Percentiles rank a stretch among this genome's conserved stretches.
phyloP scores from a whole-genome alignment of 2,888 invertebrate genomes.

The Trissonchulus sp. region DNA sequence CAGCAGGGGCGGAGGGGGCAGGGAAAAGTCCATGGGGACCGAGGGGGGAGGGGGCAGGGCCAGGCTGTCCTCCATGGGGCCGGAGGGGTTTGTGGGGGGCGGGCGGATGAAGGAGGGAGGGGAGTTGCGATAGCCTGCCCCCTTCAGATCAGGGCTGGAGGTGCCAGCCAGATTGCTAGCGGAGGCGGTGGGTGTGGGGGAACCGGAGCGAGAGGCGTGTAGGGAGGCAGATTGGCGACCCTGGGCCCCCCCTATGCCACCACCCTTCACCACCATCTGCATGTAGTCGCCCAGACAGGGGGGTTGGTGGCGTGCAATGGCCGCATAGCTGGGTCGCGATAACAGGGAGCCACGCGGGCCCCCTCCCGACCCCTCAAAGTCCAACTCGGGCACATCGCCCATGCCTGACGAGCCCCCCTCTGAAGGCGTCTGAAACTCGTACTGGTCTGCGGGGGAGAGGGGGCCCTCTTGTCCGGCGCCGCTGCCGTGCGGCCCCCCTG shows the following conservation, averaged over 20 bases:
- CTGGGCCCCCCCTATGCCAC: background rate
- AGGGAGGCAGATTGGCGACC: conserved; percentile 19
- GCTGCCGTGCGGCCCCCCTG: background rate
- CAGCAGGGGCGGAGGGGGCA: background rate
- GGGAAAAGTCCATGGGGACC: background rate
- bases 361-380: background rate
- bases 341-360: background rate
- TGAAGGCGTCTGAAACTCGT: background rate
- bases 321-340: background rate
- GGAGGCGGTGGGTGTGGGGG: background rate
- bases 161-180: conserved; percentile 11
- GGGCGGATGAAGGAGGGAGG: background rate
- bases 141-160: conserved; percentile 21
- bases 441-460: background rate
- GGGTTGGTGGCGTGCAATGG: background rate
- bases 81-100: background rate
- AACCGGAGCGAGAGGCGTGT: conserved; percentile 15
- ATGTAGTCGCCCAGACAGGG: conserved; percentile 19
- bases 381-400: no score
- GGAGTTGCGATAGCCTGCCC: background rate
- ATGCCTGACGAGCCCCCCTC: background rate
- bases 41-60: background rate
- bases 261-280: background rate
- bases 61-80: background rate
- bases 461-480: background rate